Percentiles rank a stretch among this genome's conserved stretches.
phyloP scores from a whole-genome alignment of 1,140 invertebrate genomes.

The Anagrus nilaparvatae region DNA sequence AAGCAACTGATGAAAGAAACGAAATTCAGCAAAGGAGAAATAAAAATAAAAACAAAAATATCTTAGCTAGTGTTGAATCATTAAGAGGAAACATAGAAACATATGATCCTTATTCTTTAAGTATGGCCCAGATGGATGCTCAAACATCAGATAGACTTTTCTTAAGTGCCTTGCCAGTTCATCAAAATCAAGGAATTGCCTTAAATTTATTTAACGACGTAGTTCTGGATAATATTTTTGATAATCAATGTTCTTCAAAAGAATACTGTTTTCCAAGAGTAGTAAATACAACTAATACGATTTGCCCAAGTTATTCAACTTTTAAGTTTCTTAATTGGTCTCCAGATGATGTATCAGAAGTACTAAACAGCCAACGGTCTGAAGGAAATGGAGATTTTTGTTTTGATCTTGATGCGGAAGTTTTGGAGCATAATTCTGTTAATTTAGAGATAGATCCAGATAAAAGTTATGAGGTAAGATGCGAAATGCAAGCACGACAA shows the following conservation, averaged over 20 bases:
- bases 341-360: too few species aligned
- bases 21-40: constrained; percentile 25
- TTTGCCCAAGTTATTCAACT: constrained; percentile 17
- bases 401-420: constrained; percentile 30
- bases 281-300: constrained; percentile 7
- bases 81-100: constrained; percentile 33
- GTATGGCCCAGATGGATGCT: constrained; percentile 21
- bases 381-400: constrained; percentile 15
- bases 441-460: constrained; percentile 11
- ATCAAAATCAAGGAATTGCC: constrained; percentile 20
- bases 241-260: not conserved
- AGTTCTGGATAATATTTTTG: constrained; percentile 17
- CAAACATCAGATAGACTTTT: constrained; percentile 28
- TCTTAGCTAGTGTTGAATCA: constrained; percentile 34
- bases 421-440: constrained; percentile 16
- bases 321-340: constrained; percentile 27
- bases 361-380: too few species aligned
- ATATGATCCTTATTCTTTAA: constrained; percentile 17
- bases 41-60: constrained; percentile 25
- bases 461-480: too few species aligned
- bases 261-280: too few species aligned
- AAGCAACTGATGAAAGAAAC: constrained; percentile 11
- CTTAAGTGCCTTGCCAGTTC: constrained; percentile 24
- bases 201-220: constrained; percentile 21
- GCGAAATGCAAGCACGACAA: constrained; percentile 6